phyloP scores from a whole-genome alignment of 2,797 vertebrate species.

The Pristis pectinata region DNA sequence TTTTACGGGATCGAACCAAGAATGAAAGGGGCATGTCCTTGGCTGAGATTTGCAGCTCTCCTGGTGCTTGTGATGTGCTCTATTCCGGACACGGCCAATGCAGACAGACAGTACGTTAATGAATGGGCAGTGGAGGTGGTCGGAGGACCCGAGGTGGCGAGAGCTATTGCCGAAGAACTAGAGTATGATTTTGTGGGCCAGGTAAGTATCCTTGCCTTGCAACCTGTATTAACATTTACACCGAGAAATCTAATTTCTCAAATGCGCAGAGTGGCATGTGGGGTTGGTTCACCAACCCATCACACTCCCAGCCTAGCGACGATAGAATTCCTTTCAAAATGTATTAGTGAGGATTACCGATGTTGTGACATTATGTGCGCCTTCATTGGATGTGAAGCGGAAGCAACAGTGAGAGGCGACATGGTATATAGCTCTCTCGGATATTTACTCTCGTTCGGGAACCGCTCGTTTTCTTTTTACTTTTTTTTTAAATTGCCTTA shows the following conservation, averaged over 20 bases:
- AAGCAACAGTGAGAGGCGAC: background rate
- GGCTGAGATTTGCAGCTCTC: slow-evolving; percentile 59
- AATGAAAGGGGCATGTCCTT: slow-evolving; percentile 68
- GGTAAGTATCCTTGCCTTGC: slow-evolving; percentile 59
- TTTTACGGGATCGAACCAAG: slow-evolving; percentile 37
- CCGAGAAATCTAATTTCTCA: too few species aligned
- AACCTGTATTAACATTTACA: too few species aligned
- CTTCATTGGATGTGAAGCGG: background rate
- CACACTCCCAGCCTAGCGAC: background rate
- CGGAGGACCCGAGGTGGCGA: slow-evolving; percentile 71
- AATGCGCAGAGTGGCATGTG: background rate
- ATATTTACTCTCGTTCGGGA: background rate
- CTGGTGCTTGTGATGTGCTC: slow-evolving; percentile 57
- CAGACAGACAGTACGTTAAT: slow-evolving; percentile 83
- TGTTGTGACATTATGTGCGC: background rate
- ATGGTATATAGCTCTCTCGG: background rate
- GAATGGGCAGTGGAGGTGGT: slow-evolving; percentile 95
- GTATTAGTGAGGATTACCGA: background rate
- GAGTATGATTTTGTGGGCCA: slow-evolving; percentile 84
- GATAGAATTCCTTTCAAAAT: background rate
- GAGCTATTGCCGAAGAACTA: slow-evolving; percentile 75
- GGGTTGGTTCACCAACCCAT: background rate
- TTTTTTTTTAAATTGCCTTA: too few species aligned
- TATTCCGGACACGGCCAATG: slow-evolving; percentile 47
- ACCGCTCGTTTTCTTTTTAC: too few species aligned